phyloP scores from a whole-genome alignment of 2,113 vertebrate species.

The Illadopsis cleaveri region DNA sequence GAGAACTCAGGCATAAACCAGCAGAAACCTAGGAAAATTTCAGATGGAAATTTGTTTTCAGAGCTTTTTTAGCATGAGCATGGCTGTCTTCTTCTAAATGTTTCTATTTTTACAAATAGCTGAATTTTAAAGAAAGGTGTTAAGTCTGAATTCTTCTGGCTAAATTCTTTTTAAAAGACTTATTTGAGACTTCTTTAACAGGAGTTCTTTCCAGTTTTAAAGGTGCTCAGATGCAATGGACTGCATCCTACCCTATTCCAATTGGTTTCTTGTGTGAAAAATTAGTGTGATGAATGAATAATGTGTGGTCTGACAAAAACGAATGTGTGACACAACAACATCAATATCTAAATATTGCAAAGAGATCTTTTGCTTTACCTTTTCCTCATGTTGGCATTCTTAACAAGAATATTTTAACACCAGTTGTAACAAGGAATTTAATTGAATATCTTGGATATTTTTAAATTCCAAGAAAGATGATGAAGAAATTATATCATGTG shows the following conservation, averaged over 20 bases:
- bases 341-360: neutral
- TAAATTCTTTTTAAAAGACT: neutral
- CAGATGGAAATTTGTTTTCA: neutral
- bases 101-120: neutral
- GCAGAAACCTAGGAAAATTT: neutral
- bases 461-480: neutral
- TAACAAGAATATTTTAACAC: neutral
- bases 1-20: neutral
- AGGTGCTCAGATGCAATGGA: neutral
- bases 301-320: neutral
- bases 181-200: neutral
- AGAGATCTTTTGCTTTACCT: neutral
- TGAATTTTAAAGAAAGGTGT: neutral
- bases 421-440: neutral
- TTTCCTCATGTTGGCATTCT: neutral
- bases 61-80: neutral
- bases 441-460: neutral
- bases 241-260: neutral
- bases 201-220: neutral
- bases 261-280: neutral
- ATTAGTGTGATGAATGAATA: accelerated
- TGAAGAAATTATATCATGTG: neutral
- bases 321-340: neutral
- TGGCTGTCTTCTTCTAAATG: neutral
- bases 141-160: neutral